A percentile compares a stretch with the other conserved stretches of the same genome.
Conservation (phyloP, 2,113 vertebrate genomes). For the human region GRCh38 chr6:57385501-57386000, state of each 20-base stretch:
- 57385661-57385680: not conserved
- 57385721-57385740: not conserved
- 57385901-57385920: not conserved
- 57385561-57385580: not conserved
- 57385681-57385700: not conserved
- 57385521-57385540: not conserved
- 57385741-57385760: not conserved
- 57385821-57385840: not conserved
- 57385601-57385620: not conserved
- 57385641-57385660: not conserved
- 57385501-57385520: not conserved
- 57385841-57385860: not conserved
- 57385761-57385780: not conserved
- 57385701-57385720: not conserved
- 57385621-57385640: not conserved
- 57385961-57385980: not conserved
- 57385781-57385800: not conserved
- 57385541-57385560: not conserved
- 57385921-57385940: constrained; percentile 5
- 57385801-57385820: not conserved
- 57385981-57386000: not conserved
- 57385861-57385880: not conserved
- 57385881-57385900: not conserved
- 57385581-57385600: not conserved
- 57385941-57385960: not conserved